Evolutionary conservation across 2,797 vertebrate genomes (phyloP).

Genomic region (Chaetophractus vellerosus): DNA sequence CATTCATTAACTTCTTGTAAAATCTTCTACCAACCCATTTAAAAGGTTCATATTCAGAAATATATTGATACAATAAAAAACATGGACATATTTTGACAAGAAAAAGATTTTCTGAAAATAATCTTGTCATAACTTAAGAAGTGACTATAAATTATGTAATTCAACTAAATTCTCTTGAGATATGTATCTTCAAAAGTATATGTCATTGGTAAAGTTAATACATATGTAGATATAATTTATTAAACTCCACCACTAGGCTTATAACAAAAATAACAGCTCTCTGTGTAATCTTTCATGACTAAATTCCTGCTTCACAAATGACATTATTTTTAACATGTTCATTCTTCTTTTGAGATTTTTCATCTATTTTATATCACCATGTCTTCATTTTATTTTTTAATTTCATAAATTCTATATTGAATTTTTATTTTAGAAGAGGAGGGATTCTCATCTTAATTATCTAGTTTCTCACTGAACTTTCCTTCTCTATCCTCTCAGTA

Average conservation of each 20-base stretch:
- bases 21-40: not conserved
- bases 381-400: not conserved
- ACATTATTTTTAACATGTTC: not conserved
- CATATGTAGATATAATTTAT: not conserved
- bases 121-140: not conserved
- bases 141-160: not conserved
- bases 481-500: not conserved
- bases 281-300: not conserved
- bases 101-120: not conserved
- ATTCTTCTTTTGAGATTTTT: not conserved
- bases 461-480: not conserved
- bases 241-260: not conserved
- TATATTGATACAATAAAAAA: not conserved
- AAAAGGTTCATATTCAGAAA: not conserved
- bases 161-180: not conserved
- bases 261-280: not conserved
- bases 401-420: not conserved
- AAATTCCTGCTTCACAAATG: not conserved
- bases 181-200: not conserved
- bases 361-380: not conserved
- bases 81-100: not conserved
- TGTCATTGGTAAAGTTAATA: not conserved
- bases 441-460: not conserved
- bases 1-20: not conserved
- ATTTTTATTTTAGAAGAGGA: constrained; percentile 31